Percentiles rank a stretch among this genome's conserved stretches.
These are phyloP conservation scores for Metacarcinus magister DNA, from an alignment of 2,888 invertebrate species.

Conservation along the genomic window DNA sequence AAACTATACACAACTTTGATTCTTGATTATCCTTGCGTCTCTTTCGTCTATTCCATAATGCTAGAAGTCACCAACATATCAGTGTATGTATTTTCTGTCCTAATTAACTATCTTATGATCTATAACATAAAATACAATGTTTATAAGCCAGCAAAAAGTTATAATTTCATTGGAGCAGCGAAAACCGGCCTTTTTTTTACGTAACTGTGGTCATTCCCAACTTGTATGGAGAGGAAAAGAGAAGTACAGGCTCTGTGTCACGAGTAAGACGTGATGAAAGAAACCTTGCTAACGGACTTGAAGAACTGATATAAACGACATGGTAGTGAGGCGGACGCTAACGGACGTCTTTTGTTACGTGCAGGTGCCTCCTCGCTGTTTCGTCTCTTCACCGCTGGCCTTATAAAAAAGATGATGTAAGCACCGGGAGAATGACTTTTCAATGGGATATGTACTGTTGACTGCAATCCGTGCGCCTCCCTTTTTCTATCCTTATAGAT, in stretches of 20 bases:
- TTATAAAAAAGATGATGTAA: neutral
- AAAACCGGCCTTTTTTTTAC: too few relatives aligned
- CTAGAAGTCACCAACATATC: too few relatives aligned
- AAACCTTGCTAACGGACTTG: neutral
- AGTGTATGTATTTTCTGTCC: too few relatives aligned
- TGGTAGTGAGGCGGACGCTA: neutral
- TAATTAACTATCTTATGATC: too few relatives aligned
- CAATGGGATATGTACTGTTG: neutral
- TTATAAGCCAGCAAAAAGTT: too few relatives aligned
- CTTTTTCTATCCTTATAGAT: neutral
- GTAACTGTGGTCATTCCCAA: too few relatives aligned
- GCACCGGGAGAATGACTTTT: neutral
- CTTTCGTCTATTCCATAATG: too few relatives aligned
- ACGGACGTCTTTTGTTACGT: neutral
- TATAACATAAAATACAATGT: too few relatives aligned
- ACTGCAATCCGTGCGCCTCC: neutral
- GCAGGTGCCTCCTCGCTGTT: neutral
- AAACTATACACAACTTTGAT: too few relatives aligned
- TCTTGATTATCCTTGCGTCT: too few relatives aligned
- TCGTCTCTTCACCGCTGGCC: neutral
- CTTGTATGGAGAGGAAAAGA: too few relatives aligned
- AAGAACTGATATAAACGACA: neutral
- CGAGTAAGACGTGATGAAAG: neutral
- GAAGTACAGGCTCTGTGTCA: neutral
- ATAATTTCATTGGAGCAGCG: too few relatives aligned